Evolutionary conservation across 2,888 invertebrate species (phyloP).

Genomic region (Catocala nupta): DNA sequence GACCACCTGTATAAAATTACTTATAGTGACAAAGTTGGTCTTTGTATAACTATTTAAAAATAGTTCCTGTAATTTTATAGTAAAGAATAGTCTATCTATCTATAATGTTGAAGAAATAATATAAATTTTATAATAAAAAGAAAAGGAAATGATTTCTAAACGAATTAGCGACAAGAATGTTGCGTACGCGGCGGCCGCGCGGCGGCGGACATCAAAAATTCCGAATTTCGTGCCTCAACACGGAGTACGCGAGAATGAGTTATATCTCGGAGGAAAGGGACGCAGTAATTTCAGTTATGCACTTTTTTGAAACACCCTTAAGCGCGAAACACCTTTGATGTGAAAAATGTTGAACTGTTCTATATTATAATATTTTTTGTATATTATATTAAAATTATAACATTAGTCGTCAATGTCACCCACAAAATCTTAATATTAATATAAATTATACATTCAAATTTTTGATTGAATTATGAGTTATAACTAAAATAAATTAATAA

Average conservation of each 20-base stretch:
- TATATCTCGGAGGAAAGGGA: slow-evolving; percentile 44
- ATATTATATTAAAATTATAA: background rate
- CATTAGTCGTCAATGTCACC: too few species aligned
- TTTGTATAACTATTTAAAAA: too few species aligned
- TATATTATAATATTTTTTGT: slow-evolving; percentile 1
- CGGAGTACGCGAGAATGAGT: slow-evolving; percentile 69
- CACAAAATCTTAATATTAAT: too few species aligned
- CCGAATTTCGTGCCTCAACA: slow-evolving; percentile 63
- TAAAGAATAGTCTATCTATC: background rate
- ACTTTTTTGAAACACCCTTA: slow-evolving; percentile 35
- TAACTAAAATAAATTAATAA: too few species aligned
- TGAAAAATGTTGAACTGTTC: slow-evolving; percentile 5
- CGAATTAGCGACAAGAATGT: slow-evolving; percentile 70
- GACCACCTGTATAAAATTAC: too few species aligned
- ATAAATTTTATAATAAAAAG: slow-evolving; percentile 18
- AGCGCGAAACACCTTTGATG: slow-evolving; percentile 23
- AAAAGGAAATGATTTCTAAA: slow-evolving; percentile 63
- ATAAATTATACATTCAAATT: too few species aligned
- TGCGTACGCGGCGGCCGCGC: slow-evolving; percentile 57
- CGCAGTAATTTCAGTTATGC: slow-evolving; percentile 43
- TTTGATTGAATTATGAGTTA: too few species aligned
- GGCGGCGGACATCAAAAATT: slow-evolving; percentile 64
- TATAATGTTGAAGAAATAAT: slow-evolving; percentile 1
- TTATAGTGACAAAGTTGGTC: too few species aligned
- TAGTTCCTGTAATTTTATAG: too few species aligned